phyloP scores from a whole-genome alignment of 2,888 invertebrate genomes.

The Drosophila atripex region DNA sequence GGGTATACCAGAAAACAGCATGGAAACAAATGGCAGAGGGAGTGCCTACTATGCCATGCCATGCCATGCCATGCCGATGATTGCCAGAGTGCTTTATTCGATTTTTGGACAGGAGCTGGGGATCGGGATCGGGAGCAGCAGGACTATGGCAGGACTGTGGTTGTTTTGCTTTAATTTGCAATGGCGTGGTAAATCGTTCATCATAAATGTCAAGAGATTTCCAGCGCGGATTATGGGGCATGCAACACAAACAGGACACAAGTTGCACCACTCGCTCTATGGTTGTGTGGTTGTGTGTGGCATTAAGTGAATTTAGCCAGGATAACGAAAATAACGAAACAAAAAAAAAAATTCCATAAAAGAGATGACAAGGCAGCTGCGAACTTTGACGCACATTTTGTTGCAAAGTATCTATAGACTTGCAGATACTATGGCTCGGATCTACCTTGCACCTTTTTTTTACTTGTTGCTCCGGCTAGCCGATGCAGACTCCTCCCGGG shows the following conservation, averaged over 20 bases:
- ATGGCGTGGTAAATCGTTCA: constrained; percentile 57
- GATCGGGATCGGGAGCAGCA: not conserved
- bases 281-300: not conserved
- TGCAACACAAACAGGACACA: not conserved
- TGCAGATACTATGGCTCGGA: not conserved
- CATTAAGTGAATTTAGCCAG: constrained; percentile 25
- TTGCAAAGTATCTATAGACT: not conserved
- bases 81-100: constrained; percentile 52
- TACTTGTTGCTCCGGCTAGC: constrained; percentile 24
- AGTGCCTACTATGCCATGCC: constrained; percentile 23
- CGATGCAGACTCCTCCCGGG: constrained; percentile 7
- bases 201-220: constrained; percentile 57
- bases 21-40: constrained; percentile 42
- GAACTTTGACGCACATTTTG: constrained; percentile 13
- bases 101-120: constrained; percentile 21
- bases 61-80: constrained; percentile 30
- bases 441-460: constrained; percentile 14
- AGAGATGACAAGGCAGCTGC: constrained; percentile 18
- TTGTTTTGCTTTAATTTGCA: constrained; percentile 50
- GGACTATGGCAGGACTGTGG: not conserved
- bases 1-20: no score
- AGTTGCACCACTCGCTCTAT: no score
- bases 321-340: not conserved
- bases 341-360: constrained; percentile 15
- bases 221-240: constrained; percentile 38